Base-by-base conservation (phyloP, 2,888 invertebrate species). In the Volucella inanis region DNA sequence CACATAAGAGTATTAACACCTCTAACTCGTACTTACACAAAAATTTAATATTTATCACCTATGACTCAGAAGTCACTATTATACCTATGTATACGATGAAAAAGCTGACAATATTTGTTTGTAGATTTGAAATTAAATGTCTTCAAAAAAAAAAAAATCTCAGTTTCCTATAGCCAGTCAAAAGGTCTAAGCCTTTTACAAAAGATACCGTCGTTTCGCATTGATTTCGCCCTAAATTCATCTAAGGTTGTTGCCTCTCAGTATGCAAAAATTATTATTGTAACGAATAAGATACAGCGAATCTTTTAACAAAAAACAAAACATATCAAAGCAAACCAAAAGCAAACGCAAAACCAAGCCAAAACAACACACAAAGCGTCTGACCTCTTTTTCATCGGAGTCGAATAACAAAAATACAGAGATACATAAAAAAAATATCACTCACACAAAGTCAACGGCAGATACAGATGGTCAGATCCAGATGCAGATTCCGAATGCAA, bases 331-430 rank as follows among this genome's bases (percentile, higher is more conserved):
- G 15, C 38, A 3, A 41, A 45, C 55, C 2, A 52, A 41, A 75
- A 57, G 15, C 38, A 3, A 49, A 45, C 55, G 47, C 54, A 54
- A 75, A 75, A 49, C 12, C 64, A 57, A 38, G n/a, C 38, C 41
- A 57, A 52, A 59, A 10, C 59, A 59, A 52, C 18, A 45, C 61
- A 64, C 50, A 65, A 62, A 79, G 43, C 61, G 22, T 65, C 75
- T 84, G 84, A 84, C 80, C 84, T 80, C 84, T 80, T 84, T 71
- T 84, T 67, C 52, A 31, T 31, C 31, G 31, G 52, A 41, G 41
- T 43, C 31, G 39, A 75, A 64, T 22, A 55, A 59, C 14, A 41
- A 22, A 62, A 55, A 22, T 31, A 10, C 39, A 39, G 45, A 52
- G 38, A 57, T 15, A 3, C 50, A 57, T 49, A 61, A 11, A 43